Evolutionary conservation across 1,140 invertebrate species (phyloP), one percentile per base, ranked within the genome.

Genomic region (Hyles euphorbiae): DNA sequence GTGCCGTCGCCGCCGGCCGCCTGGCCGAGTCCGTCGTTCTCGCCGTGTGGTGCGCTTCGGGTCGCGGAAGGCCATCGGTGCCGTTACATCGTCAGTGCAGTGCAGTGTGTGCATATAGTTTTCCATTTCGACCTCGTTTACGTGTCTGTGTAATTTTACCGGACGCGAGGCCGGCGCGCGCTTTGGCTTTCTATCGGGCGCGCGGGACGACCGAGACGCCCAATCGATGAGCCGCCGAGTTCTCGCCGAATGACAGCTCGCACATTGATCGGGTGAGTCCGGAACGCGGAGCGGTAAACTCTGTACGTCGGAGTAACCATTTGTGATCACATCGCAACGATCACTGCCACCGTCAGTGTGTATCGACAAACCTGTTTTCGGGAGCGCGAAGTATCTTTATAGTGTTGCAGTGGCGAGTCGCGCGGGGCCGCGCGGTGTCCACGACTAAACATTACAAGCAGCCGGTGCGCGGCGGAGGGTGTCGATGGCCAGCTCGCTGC

Each of bases 211-310:
- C 56, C 61, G 68, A 64, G 62, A 59, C 65, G 64, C 60, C 64
- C 70, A 83, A 85, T 87, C 83, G 83, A 87, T 86, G 82, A 74
- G 68, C 68, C 64, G 65, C 69, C 73, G 73, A 72, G 72, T 64
- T 78, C 70, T 69, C 66, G 61, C 59, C 72, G 65, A 74, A 77
- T 83, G 82, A 81, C 77, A 78, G 76, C 75, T 82, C 74, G 72
- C 75, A 77, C 81, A 85, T 86, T 82, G 83, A 88, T 85, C 81
- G 81, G 80, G 82, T 87, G 75, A 87, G 84, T 86, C 61, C 66
- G 72, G 63, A 67, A 52, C 58, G 34, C 45, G 36, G 36, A 40
- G 58, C 43, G 47, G n/a, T 11, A 58, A 40, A 34, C 32, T 56
- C 11, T 22, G 47, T 40, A 53, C 53, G 58, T 32, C 36, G n/a